Evolutionary conservation across 2,797 vertebrate genomes (phyloP).

Genomic region (Odontamblyopus rebecca): DNA sequence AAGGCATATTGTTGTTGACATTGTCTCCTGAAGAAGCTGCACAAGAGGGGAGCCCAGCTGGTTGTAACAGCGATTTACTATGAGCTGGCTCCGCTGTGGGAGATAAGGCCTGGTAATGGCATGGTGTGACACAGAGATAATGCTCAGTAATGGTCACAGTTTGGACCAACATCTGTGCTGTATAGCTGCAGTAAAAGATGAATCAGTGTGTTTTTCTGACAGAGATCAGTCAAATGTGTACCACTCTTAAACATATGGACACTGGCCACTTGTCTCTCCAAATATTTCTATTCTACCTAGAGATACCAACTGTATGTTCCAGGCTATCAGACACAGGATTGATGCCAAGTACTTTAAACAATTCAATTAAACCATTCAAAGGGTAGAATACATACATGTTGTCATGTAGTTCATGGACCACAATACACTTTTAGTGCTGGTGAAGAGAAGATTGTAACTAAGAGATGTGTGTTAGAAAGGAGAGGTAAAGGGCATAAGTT

Average conservation of each 20-base stretch:
- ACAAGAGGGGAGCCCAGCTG: conserved; percentile 52
- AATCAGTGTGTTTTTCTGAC: conserved; percentile 26
- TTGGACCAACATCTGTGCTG: conserved; percentile 50
- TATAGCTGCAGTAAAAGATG: conserved; percentile 34
- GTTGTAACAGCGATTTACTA: conserved; percentile 47
- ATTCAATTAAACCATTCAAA: no score
- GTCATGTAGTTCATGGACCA: no score
- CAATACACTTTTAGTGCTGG: no score
- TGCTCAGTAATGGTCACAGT: conserved; percentile 39
- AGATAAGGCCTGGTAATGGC: conserved; percentile 65
- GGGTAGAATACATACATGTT: no score
- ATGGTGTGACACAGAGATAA: conserved; percentile 63
- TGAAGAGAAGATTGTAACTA: no score
- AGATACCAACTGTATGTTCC: background rate
- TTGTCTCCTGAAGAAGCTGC: conserved; percentile 36
- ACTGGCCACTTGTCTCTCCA: background rate
- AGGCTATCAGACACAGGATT: no score
- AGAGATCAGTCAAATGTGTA: conserved; percentile 16
- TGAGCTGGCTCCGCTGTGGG: conserved; percentile 35
- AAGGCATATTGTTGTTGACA: conserved; percentile 19
- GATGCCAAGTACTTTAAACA: background rate
- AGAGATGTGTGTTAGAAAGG: no score
- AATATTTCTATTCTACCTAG: background rate
- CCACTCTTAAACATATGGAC: background rate
- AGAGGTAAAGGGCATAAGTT: no score